These are phyloP conservation scores for Pantherophis alleghaniensis DNA, from an alignment of 2,797 vertebrate genomes.

Conservation along the genomic window DNA sequence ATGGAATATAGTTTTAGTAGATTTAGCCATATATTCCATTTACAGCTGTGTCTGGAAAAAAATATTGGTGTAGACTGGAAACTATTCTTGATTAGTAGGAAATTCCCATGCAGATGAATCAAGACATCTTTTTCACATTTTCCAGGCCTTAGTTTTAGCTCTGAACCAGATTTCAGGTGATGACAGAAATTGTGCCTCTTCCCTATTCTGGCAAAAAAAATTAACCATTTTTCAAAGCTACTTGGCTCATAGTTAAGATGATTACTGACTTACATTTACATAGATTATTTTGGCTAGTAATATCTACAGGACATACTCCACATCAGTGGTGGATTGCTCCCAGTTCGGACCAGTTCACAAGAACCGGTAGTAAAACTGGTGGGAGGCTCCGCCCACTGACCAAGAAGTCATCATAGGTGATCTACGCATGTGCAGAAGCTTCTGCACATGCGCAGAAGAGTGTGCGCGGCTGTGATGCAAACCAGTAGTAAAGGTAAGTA, in stretches of 20 bases:
- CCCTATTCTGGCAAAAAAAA: neutral
- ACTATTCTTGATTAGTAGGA: neutral
- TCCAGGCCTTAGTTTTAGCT: neutral
- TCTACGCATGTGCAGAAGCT: too few relatives aligned
- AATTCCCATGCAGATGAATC: slow-evolving; percentile 4
- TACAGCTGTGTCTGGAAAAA: neutral
- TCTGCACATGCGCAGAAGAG: too few relatives aligned
- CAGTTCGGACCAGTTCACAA: too few relatives aligned
- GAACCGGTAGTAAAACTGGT: too few relatives aligned
- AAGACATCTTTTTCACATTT: slow-evolving; percentile 17
- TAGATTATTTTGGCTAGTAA: neutral
- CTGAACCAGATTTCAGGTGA: neutral
- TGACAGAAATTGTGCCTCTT: neutral
- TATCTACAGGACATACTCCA: neutral
- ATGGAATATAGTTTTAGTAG: neutral
- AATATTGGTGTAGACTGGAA: neutral
- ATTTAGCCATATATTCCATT: neutral
- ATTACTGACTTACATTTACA: neutral
- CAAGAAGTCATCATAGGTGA: too few relatives aligned
- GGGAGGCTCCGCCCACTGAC: too few relatives aligned
- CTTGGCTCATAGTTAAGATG: neutral
- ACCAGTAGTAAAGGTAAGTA: too few relatives aligned
- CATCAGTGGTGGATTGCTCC: too few relatives aligned
- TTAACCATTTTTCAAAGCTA: neutral
- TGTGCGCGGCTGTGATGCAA: too few relatives aligned